These are phyloP conservation scores for Seriola rivoliana DNA, from an alignment of 2,113 vertebrate species.

Conservation along the genomic window DNA sequence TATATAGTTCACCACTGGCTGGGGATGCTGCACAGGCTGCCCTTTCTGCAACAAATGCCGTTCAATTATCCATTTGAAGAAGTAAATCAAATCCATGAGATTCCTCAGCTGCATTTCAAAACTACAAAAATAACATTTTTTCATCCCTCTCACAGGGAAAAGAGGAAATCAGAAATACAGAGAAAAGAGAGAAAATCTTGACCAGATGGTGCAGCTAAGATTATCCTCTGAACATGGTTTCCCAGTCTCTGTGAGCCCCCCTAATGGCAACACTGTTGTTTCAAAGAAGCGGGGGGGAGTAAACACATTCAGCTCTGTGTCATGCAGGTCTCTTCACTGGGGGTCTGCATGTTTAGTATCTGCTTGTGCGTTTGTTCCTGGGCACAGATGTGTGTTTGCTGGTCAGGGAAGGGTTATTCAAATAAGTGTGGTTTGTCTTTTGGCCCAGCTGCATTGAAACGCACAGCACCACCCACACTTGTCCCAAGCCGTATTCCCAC, in stretches of 20 bases:
- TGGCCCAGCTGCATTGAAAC: conserved; percentile 65
- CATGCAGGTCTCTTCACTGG: conserved; percentile 40
- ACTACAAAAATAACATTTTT: conserved; percentile 5
- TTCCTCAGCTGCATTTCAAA: conserved; percentile 20
- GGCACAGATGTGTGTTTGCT: conserved; percentile 60
- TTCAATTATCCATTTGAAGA: conserved; percentile 24
- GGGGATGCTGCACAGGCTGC: conserved; percentile 19
- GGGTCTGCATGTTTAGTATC: conserved; percentile 42
- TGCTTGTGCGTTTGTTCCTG: conserved; percentile 45
- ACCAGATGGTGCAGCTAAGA: conserved; percentile 75
- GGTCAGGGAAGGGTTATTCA: conserved; percentile 65
- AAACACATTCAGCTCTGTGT: conserved; percentile 45
- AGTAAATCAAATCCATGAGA: conserved; percentile 45
- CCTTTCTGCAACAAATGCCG: conserved; percentile 7
- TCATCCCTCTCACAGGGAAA: conserved; percentile 20
- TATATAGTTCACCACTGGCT: conserved; percentile 31
- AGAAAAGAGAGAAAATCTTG: conserved; percentile 65
- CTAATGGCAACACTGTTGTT: conserved; percentile 37
- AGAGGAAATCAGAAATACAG: conserved; percentile 46
- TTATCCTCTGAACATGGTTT: conserved; percentile 70
- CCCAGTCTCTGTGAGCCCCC: conserved; percentile 47
- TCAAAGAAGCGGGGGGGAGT: conserved; percentile 33
- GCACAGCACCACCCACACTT: conserved; percentile 66
- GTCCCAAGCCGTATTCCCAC: conserved; percentile 69
- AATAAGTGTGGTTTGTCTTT: conserved; percentile 70